These are phyloP conservation scores for Romanomermis culicivorax DNA, from an alignment of 2,888 invertebrate species.

Conservation along the genomic window DNA sequence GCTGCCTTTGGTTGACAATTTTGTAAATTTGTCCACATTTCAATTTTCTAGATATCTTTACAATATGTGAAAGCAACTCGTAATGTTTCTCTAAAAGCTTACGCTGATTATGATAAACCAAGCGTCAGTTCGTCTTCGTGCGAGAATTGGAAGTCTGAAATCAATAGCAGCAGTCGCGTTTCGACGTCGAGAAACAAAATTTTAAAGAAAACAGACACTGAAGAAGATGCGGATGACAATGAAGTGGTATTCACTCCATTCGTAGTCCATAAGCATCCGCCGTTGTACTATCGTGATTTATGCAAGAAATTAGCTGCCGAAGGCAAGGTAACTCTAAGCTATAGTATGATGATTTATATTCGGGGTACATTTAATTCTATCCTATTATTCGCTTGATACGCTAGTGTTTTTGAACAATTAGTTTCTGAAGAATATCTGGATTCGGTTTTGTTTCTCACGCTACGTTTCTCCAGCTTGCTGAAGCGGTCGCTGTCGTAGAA, in stretches of 20 bases:
- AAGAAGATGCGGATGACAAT: neutral
- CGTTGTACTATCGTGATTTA: neutral
- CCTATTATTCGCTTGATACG: neutral
- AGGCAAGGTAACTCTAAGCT: slow-evolving; percentile 1
- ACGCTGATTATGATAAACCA: no score
- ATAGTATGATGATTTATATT: no score
- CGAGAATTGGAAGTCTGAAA: neutral
- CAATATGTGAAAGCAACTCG: no score
- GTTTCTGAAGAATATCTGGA: no score
- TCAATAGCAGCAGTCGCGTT: neutral
- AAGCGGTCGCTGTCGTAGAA: neutral
- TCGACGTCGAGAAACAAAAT: neutral
- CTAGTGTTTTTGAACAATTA: neutral
- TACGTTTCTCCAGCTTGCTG: neutral
- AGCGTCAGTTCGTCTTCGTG: neutral
- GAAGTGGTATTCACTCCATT: neutral
- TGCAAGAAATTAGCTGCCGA: neutral
- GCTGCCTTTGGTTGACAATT: no score
- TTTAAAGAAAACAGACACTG: neutral
- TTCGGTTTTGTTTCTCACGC: no score
- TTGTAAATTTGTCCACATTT: no score
- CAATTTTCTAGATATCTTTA: no score
- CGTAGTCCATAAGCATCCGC: neutral
- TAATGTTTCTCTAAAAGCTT: no score
- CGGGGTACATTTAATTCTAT: no score